These are phyloP conservation scores for Chrysemys picta DNA, from an alignment of 2,113 vertebrate species.

Conservation along the genomic window DNA sequence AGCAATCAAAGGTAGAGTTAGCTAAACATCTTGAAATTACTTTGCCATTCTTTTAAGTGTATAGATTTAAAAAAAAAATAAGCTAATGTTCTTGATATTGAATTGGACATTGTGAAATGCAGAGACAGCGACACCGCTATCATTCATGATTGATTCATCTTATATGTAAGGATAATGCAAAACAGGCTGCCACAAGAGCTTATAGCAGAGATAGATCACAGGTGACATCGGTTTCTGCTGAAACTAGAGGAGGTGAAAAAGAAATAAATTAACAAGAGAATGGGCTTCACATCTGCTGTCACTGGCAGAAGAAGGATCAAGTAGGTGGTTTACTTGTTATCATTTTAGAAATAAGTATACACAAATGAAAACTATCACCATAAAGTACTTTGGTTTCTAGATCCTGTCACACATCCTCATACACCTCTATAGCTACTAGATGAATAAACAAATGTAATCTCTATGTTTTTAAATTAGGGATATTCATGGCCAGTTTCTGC, in stretches of 20 bases:
- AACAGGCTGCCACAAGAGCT: constrained; percentile 55
- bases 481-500: not conserved
- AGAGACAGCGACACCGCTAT: constrained; percentile 39
- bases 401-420: not conserved
- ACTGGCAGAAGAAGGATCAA: constrained; percentile 35
- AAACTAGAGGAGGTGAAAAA: constrained; percentile 50
- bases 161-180: constrained; percentile 68
- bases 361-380: not conserved
- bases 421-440: not conserved
- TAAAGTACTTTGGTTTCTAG: constrained; percentile 36
- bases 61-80: constrained; percentile 47
- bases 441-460: not conserved
- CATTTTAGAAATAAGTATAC: constrained; percentile 40
- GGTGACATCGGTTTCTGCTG: constrained; percentile 56
- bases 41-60: constrained; percentile 14
- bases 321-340: constrained; percentile 46
- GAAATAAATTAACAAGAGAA: constrained; percentile 57
- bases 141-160: constrained; percentile 72
- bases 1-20: not conserved
- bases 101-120: constrained; percentile 58
- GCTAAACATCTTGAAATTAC: not conserved
- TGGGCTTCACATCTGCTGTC: not conserved
- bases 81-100: constrained; percentile 3
- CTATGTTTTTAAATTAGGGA: not conserved
- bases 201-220: constrained; percentile 69